Evolutionary conservation across 2,888 invertebrate species (phyloP).

Genomic region (Drosophila sordidapex): DNA sequence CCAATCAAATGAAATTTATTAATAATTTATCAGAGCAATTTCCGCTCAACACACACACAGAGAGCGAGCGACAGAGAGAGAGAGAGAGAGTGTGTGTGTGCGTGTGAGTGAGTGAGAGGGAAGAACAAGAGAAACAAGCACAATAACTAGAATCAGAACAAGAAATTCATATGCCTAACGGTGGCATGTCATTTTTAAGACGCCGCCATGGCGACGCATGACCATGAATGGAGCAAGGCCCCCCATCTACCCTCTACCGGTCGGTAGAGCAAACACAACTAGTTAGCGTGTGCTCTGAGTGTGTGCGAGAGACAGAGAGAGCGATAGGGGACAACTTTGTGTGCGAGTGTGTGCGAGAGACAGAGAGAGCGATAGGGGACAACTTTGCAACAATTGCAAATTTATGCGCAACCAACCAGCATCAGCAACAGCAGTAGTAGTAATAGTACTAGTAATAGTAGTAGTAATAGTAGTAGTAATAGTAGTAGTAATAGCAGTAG

Average conservation of each 20-base stretch:
- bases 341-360: neutral
- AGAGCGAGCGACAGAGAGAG: neutral
- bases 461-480: no score
- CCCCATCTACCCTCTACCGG: neutral
- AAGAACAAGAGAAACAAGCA: neutral
- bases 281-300: neutral
- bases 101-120: no score
- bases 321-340: neutral
- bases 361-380: neutral
- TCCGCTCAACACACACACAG: constrained; percentile 57
- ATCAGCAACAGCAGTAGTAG: no score
- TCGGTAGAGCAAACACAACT: neutral
- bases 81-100: no score
- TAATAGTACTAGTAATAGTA: no score
- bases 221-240: constrained; percentile 37
- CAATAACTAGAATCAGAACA: constrained; percentile 23
- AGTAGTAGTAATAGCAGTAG: no score
- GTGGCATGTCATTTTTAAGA: constrained; percentile 61
- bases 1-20: constrained; percentile 69
- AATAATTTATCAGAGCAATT: constrained; percentile 78
- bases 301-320: neutral
- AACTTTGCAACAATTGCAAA: constrained; percentile 6
- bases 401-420: neutral
- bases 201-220: constrained; percentile 45
- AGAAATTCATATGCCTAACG: constrained; percentile 63